These are phyloP conservation scores for Montipora capitata DNA, from an alignment of 92 coral and sea anemone genomes.

Conservation along the genomic window DNA sequence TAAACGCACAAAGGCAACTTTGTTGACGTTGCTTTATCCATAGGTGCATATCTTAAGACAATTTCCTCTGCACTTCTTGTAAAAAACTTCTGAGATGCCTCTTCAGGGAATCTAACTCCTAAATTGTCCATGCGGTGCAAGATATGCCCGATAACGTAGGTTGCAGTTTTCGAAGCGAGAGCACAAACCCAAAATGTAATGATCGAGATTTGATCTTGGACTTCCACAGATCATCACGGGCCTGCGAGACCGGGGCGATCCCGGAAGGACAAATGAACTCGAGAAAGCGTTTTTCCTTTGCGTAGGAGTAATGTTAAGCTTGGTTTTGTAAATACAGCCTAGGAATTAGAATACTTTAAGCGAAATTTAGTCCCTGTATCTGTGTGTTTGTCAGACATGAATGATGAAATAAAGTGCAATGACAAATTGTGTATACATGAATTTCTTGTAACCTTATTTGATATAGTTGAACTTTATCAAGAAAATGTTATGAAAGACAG, in stretches of 20 bases:
- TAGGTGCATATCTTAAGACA: background rate
- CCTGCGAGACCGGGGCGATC: conserved; percentile 11
- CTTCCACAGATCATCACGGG: background rate
- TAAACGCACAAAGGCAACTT: background rate
- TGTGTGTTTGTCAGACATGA: background rate
- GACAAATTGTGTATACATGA: conserved; percentile 4
- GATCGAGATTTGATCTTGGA: conserved; percentile 46
- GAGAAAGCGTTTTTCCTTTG: conserved; percentile 13
- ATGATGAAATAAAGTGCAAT: conserved; percentile 17
- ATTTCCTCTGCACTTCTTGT: background rate
- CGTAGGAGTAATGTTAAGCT: conserved; percentile 46
- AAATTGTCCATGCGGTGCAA: conserved; percentile 19
- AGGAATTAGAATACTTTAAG: conserved; percentile 1
- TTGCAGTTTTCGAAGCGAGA: conserved; percentile 30
- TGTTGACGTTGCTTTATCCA: background rate
- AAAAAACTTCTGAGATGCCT: background rate
- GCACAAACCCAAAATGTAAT: conserved; percentile 1
- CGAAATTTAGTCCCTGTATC: background rate
- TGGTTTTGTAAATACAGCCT: conserved; percentile 49
- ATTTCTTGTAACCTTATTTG: background rate
- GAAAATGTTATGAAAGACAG: background rate
- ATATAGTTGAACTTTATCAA: background rate
- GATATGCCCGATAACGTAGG: conserved; percentile 18
- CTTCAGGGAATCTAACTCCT: background rate
- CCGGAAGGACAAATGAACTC: conserved; percentile 68